Evolutionary conservation across 2,797 vertebrate genomes (phyloP), one percentile per base, ranked within the genome.

Genomic region (Sebastes diploproa): DNA sequence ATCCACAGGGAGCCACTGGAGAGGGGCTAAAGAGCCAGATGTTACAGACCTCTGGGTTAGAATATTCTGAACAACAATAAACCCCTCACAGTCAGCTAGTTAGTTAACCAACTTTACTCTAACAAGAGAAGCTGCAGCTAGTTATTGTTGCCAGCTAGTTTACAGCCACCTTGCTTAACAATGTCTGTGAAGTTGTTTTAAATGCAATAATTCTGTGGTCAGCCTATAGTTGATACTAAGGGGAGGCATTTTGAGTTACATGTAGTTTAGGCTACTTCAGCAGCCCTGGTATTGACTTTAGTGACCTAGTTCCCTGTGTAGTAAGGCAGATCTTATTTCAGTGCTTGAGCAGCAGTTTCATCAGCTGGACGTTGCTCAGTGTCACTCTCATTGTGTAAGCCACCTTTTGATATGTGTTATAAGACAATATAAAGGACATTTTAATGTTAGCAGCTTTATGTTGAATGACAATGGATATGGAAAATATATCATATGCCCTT

Each of bases 311-410:
- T 70, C 29, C 27, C 13, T 23, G 54, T 34, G 27, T 29, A n/a
- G 42, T n/a, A 0, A 25, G 42, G 6, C 27, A 38, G 54, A 34
- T 69, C 23, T n/a, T 69, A 5, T 90, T 86, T 85, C 86, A 75
- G 7, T 61, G 30, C 18, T 22, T 10, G 25, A 69, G 80, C 83
- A 50, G 82, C 22, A 25, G 86, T 86, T 90, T 86, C 83, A 89
- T 87, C 88, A 92, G 75, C 83, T 80, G 71, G 27, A 69, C 2
- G 3, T 14, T 62, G 13, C 4, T 52, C n/a, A 10, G 56, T 72
- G 63, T 77, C 66, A 20, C 30, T 23, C 9, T 30, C 22, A 1
- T 91, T 89, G 38, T 74, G 2, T 83, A 69, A 87, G 55, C 30
- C 67, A 22, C 13, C n/a, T 65, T 65, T 25, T 23, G 34, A 32